Percentiles rank a stretch among this genome's conserved stretches.
These are phyloP conservation scores for Cynodonichthys magdalenae DNA, from an alignment of 2,797 vertebrate species.

Conservation along the genomic window DNA sequence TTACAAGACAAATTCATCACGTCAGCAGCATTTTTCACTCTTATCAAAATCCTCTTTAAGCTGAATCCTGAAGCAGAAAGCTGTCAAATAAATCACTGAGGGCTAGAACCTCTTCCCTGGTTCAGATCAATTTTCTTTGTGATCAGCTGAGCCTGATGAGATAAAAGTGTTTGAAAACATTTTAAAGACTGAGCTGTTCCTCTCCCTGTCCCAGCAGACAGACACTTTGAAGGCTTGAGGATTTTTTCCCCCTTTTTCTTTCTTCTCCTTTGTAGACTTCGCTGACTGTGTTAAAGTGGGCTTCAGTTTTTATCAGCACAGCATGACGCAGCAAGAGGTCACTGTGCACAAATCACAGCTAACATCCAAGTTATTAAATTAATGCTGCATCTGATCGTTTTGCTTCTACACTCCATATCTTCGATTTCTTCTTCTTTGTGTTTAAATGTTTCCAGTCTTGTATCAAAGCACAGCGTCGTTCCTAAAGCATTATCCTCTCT, in stretches of 20 bases:
- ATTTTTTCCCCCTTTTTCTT: conserved; percentile 6
- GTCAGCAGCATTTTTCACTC: conserved; percentile 37
- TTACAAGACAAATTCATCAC: conserved; percentile 17
- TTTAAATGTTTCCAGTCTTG: conserved; percentile 12
- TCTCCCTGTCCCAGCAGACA: conserved; percentile 49
- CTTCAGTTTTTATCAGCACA: conserved; percentile 41
- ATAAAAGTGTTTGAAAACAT: conserved; percentile 70
- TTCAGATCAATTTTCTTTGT: conserved; percentile 76
- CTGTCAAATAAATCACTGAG: conserved; percentile 63
- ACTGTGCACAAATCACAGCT: conserved; percentile 25
- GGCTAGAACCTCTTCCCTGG: conserved; percentile 52
- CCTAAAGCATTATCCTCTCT: conserved; percentile 31
- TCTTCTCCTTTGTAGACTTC: conserved; percentile 48
- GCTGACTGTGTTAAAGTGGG: conserved; percentile 36
- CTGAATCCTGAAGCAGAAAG: conserved; percentile 51
- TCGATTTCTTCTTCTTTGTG: not conserved
- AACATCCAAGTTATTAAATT: conserved; percentile 12
- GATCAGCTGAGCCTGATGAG: conserved; percentile 72
- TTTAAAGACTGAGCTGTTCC: conserved; percentile 65
- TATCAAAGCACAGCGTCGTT: conserved; percentile 32
- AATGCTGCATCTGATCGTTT: conserved; percentile 10
- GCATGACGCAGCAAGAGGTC: conserved; percentile 34
- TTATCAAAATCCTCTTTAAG: conserved; percentile 57
- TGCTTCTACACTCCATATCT: conserved; percentile 1
- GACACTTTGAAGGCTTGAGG: conserved; percentile 57